Percentiles rank a stretch among this genome's conserved stretches.
These are phyloP conservation scores for Lepidochitona cinerea DNA, from an alignment of 2,888 invertebrate genomes.

Conservation along the genomic window DNA sequence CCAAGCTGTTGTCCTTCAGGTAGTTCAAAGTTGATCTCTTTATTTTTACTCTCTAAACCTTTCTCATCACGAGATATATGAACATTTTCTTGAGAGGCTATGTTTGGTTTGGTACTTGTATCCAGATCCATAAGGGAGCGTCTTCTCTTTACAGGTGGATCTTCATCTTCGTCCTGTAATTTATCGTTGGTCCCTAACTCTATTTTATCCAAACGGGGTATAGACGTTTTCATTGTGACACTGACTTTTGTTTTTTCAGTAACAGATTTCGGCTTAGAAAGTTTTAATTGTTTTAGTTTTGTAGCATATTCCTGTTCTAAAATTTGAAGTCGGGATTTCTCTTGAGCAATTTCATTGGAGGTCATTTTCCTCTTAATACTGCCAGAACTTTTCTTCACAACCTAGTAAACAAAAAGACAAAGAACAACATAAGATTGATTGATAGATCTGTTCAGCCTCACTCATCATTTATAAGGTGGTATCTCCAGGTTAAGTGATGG, in stretches of 20 bases:
- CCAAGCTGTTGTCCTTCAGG: conserved; percentile 33
- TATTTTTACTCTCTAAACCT: conserved; percentile 14
- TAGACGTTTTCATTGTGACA: conserved; percentile 9
- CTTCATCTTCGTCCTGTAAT: conserved; percentile 15
- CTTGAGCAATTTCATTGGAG: conserved; percentile 32
- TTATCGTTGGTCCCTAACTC: conserved; percentile 29
- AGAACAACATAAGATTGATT: no score
- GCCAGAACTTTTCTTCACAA: not conserved
- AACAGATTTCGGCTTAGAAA: no score
- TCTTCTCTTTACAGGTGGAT: conserved; percentile 29
- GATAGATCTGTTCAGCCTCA: no score
- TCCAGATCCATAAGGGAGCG: conserved; percentile 47
- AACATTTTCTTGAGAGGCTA: conserved; percentile 18
- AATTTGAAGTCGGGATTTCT: conserved; percentile 46
- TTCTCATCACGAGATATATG: not conserved
- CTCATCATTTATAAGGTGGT: no score
- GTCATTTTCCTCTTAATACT: conserved; percentile 13
- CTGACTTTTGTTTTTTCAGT: no score
- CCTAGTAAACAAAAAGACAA: no score
- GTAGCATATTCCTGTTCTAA: conserved; percentile 47
- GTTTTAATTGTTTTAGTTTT: conserved; percentile 45
- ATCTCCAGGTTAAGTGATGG: no score
- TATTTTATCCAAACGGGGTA: conserved; percentile 40
- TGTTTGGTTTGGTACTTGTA: conserved; percentile 49
- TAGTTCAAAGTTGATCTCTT: conserved; percentile 29